A percentile compares a stretch with the other conserved stretches of the same genome.
phyloP scores from a whole-genome alignment of 2,113 vertebrate species.

The Poeciliopsis occidentalis region DNA sequence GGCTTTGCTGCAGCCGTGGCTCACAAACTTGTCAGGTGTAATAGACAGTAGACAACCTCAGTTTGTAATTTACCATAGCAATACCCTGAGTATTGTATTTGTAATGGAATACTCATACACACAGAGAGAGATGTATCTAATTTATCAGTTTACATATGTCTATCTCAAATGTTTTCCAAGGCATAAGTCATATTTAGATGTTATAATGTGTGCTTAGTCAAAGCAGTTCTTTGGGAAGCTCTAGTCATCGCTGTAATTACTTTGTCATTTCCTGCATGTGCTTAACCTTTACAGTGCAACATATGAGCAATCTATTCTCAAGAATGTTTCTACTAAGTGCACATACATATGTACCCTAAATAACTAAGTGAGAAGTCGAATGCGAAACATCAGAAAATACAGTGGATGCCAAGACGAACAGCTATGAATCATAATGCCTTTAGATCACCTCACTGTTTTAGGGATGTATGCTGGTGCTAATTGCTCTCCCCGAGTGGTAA shows the following conservation, averaged over 20 bases:
- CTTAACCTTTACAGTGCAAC: conserved; percentile 40
- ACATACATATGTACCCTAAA: neutral
- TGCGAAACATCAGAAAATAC: conserved; percentile 2
- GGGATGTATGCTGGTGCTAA: conserved; percentile 69
- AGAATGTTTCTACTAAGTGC: conserved; percentile 19
- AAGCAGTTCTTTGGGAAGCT: conserved; percentile 38
- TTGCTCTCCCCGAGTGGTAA: conserved; percentile 67
- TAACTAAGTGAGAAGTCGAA: neutral
- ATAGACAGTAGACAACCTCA: conserved; percentile 45
- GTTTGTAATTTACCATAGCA: conserved; percentile 42
- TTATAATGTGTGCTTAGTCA: conserved; percentile 21
- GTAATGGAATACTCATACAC: conserved; percentile 17
- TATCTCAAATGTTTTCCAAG: conserved; percentile 22
- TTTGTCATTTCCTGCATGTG: conserved; percentile 9
- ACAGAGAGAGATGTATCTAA: neutral
- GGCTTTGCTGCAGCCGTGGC: conserved; percentile 48
- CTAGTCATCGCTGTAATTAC: conserved; percentile 33
- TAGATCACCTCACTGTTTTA: conserved; percentile 46
- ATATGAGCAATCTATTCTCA: conserved; percentile 32
- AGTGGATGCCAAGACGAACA: conserved; percentile 10
- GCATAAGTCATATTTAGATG: conserved; percentile 36
- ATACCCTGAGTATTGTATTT: conserved; percentile 23
- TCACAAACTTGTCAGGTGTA: conserved; percentile 53
- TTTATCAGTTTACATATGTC: conserved; percentile 1
- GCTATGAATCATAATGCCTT: conserved; percentile 29